Percentiles rank a stretch among this genome's conserved stretches.
phyloP scores from a whole-genome alignment of 35 echinoderm and acorn worm genomes.

The Apostichopus californicus region DNA sequence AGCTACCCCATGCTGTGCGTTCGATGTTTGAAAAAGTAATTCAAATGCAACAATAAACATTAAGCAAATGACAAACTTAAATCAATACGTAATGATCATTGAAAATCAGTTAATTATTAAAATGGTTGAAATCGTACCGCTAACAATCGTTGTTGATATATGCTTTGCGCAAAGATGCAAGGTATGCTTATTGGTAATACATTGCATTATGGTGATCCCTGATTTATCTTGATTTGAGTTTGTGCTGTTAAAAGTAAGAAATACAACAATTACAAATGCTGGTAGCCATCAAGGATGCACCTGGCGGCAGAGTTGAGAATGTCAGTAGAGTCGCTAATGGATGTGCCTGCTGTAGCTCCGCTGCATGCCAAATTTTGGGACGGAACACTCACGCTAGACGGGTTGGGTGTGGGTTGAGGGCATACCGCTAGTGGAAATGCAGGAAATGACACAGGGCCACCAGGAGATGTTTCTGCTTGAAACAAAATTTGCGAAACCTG shows the following conservation, averaged over 20 bases:
- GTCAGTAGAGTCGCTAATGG: neutral
- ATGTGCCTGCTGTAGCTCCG: neutral
- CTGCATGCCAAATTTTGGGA: neutral
- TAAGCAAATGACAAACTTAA: no score
- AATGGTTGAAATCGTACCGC: no score
- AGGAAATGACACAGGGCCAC: neutral
- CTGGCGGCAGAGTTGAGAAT: conserved; percentile 8
- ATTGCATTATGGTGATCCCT: conserved; percentile 8
- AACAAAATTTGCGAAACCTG: no score
- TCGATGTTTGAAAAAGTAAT: no score
- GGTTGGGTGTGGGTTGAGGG: neutral
- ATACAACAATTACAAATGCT: conserved; percentile 16
- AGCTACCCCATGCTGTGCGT: no score
- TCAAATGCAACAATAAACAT: no score
- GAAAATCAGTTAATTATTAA: no score
- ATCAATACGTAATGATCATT: no score
- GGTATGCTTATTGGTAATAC: neutral
- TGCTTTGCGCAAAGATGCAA: no score
- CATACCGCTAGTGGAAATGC: neutral
- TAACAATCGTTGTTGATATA: no score
- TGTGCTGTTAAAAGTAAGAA: neutral
- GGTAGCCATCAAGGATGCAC: conserved; percentile 26
- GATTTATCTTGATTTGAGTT: conserved; percentile 18
- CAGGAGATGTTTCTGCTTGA: neutral
- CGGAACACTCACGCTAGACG: neutral